Evolutionary conservation across 2,113 vertebrate species (phyloP).

Genomic region (Tenebrosternarchus preto): DNA sequence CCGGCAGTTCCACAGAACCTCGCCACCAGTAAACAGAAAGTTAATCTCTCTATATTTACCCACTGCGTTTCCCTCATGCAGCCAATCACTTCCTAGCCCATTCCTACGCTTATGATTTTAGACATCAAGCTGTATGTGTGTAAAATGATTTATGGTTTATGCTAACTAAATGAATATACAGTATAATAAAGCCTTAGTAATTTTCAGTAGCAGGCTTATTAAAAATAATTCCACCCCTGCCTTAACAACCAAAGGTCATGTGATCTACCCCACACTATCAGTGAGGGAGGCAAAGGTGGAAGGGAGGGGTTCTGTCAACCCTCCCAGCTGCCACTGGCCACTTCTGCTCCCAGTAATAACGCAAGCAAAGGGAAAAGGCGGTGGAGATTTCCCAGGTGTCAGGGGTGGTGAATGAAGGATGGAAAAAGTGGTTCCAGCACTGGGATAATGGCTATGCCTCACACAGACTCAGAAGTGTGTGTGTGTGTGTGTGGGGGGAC

Average conservation of each 20-base stretch:
- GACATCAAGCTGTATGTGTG: background rate
- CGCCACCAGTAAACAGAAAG: no score
- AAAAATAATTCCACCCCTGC: background rate
- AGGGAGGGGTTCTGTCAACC: background rate
- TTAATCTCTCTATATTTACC: no score
- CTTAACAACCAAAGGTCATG: background rate
- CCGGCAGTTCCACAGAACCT: no score
- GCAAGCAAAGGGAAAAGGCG: background rate
- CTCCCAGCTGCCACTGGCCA: background rate
- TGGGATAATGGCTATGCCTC: slow-evolving; percentile 27
- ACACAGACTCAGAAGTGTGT: slow-evolving; percentile 19
- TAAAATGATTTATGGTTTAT: background rate
- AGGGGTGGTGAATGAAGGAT: background rate
- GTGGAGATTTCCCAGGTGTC: background rate
- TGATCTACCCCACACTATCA: background rate
- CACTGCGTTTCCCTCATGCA: no score
- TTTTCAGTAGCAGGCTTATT: background rate
- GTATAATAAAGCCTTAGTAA: background rate
- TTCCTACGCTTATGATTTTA: background rate
- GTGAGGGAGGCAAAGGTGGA: background rate
- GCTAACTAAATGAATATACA: background rate
- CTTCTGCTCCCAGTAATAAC: slow-evolving; percentile 43
- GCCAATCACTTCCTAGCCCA: no score
- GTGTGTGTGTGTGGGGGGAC: no score
- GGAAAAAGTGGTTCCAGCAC: background rate